Percentiles rank a stretch among this genome's conserved stretches.
Evolutionary conservation across 2,113 vertebrate genomes (phyloP).

Genomic region (Cisticola juncidis): DNA sequence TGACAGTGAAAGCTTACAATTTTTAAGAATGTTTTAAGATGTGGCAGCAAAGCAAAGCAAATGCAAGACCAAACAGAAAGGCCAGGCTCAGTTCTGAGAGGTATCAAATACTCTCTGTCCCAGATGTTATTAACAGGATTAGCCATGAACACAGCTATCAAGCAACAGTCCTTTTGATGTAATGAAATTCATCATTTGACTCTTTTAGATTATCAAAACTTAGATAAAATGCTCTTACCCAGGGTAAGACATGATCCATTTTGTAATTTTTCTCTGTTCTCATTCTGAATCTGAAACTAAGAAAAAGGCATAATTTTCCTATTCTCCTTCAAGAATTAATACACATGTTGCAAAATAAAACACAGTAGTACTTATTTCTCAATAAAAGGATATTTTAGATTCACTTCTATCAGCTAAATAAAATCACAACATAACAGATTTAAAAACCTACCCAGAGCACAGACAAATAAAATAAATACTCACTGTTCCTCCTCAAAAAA

Average conservation of each 20-base stretch:
- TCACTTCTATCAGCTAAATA: not conserved
- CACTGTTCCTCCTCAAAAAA: not conserved
- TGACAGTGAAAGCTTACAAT: not conserved
- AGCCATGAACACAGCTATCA: not conserved
- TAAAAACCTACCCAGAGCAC: not conserved
- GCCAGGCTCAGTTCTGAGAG: not conserved
- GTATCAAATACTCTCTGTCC: not conserved
- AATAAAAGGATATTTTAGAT: not conserved
- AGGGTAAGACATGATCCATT: constrained; percentile 18
- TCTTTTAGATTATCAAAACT: not conserved
- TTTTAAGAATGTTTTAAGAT: not conserved
- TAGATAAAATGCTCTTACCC: constrained; percentile 57
- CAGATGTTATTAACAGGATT: not conserved
- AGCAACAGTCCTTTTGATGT: not conserved
- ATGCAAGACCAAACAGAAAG: not conserved
- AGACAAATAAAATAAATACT: not conserved
- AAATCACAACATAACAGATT: not conserved
- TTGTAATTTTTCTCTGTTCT: not conserved
- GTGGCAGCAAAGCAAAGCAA: not conserved
- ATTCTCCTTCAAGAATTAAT: not conserved
- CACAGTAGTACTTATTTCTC: not conserved
- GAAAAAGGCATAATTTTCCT: not conserved
- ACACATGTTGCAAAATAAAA: constrained; percentile 20
- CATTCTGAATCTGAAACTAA: constrained; percentile 61
- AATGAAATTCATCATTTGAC: not conserved